Evolutionary conservation across 2,113 vertebrate species (phyloP).

Genomic region (Chiloscyllium plagiosum): DNA sequence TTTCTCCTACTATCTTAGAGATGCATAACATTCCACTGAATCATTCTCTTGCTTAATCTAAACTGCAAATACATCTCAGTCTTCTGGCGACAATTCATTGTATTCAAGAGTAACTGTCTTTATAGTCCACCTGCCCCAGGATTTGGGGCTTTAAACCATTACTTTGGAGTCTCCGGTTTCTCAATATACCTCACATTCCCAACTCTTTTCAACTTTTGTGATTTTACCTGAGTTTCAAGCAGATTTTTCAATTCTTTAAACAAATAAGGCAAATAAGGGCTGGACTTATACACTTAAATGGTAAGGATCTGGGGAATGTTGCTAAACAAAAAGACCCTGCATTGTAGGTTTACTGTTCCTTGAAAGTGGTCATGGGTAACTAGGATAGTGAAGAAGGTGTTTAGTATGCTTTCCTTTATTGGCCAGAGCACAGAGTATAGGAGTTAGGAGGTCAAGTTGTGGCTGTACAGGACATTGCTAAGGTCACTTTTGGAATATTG

Average conservation of each 20-base stretch:
- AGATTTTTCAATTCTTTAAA: background rate
- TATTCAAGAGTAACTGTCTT: background rate
- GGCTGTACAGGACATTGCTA: too few species aligned
- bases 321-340: too few species aligned
- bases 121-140: background rate
- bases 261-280: background rate
- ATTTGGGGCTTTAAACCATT: background rate
- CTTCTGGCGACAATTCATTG: background rate
- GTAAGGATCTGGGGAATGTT: too few species aligned
- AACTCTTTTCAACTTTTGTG: background rate
- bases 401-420: too few species aligned
- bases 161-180: background rate
- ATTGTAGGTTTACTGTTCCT: too few species aligned
- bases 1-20: too few species aligned
- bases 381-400: too few species aligned
- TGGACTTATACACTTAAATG: too few species aligned
- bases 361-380: too few species aligned
- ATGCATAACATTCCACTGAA: background rate
- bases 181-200: background rate
- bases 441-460: too few species aligned
- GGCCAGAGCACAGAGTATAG: too few species aligned
- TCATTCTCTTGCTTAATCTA: background rate
- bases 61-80: background rate
- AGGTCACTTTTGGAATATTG: too few species aligned
- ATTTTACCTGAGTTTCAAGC: background rate